These are phyloP conservation scores for Seladonia tumulorum DNA, from an alignment of 2,888 invertebrate species.

Conservation along the genomic window DNA sequence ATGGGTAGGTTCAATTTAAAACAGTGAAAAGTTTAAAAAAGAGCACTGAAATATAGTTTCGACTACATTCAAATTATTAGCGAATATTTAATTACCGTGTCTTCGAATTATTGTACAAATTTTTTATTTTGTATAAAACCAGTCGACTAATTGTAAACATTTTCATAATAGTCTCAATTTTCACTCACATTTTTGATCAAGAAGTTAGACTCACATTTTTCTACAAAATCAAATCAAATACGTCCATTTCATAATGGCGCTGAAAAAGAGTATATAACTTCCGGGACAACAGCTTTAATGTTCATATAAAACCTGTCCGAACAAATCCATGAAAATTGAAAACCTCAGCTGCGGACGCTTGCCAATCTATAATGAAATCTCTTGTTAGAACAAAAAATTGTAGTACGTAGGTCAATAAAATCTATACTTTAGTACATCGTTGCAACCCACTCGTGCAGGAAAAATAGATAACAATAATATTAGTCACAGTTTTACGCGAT, in stretches of 20 bases:
- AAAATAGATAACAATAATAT: neutral
- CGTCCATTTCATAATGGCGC: neutral
- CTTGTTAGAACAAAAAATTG: neutral
- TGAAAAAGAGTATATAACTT: neutral
- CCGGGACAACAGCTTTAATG: neutral
- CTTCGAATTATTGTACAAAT: too few species aligned
- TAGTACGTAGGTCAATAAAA: neutral
- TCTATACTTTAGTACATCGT: neutral
- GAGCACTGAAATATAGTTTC: too few species aligned
- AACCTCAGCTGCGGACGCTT: neutral
- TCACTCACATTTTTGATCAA: neutral
- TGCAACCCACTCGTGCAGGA: neutral
- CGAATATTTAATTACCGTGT: too few species aligned
- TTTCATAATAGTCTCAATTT: neutral
- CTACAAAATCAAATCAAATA: too few species aligned
- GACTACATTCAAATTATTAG: too few species aligned
- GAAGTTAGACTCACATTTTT: neutral
- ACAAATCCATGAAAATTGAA: neutral
- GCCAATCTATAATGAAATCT: constrained; percentile 4
- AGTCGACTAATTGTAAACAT: neutral
- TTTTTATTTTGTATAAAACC: too few species aligned
- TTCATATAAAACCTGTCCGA: neutral
- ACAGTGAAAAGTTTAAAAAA: too few species aligned
- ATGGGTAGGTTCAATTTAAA: too few species aligned
- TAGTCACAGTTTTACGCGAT: neutral